Percentiles rank a stretch among this genome's conserved stretches.
Conservation (phyloP, 2,113 vertebrate species). For the Sturnira hondurensis region DNA sequence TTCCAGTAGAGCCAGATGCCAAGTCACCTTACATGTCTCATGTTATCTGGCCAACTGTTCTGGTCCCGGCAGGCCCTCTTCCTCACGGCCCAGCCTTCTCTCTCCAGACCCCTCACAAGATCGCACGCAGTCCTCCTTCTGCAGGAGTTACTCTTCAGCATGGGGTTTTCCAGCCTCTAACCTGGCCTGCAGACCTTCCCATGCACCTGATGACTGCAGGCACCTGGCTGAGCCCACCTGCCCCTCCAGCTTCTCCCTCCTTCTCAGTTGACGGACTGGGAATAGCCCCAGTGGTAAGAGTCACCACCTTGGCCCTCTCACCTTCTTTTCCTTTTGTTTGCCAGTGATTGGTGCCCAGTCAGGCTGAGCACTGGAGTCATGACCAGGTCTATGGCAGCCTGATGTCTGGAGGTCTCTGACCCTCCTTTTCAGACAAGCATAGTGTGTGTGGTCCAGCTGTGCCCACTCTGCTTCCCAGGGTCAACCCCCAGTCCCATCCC, state of each 20-base stretch:
- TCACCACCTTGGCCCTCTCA: not conserved
- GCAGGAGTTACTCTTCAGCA: not conserved
- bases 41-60: not conserved
- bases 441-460: not conserved
- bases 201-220: not conserved
- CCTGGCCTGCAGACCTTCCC: not conserved
- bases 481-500: not conserved
- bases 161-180: not conserved
- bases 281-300: not conserved
- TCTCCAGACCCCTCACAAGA: not conserved
- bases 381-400: not conserved
- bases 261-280: not conserved
- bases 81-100: not conserved
- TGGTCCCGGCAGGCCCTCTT: not conserved
- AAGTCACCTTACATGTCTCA: not conserved
- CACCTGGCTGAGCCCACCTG: not conserved
- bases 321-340: not conserved
- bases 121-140: not conserved
- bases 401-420: not conserved
- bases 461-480: not conserved
- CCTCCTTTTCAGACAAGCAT: not conserved
- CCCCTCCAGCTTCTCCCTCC: not conserved
- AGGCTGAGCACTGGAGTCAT: not conserved
- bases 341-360: not conserved
- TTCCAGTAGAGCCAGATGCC: not conserved